phyloP scores from a whole-genome alignment of 1,140 invertebrate genomes.

The Yoshiicerus persimilis region DNA sequence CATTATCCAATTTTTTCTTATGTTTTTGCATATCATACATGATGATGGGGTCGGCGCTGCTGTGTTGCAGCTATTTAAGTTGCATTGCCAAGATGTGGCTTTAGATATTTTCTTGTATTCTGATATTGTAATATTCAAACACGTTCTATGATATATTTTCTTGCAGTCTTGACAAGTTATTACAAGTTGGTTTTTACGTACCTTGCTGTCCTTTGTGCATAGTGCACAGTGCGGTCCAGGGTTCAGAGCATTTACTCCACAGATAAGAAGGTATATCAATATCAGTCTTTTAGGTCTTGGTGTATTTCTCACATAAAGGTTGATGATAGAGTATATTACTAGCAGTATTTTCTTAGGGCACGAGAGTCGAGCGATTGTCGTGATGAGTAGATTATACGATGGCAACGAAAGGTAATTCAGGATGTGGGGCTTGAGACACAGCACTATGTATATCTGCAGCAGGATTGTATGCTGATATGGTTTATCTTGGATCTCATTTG shows the following conservation, averaged over 20 bases:
- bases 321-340: too few relatives aligned
- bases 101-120: background rate
- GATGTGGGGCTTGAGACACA: too few relatives aligned
- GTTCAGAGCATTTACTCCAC: background rate
- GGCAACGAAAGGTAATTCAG: too few relatives aligned
- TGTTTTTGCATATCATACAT: constrained; percentile 80
- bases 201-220: background rate
- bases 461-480: too few relatives aligned
- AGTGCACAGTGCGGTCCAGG: background rate
- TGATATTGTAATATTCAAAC: too few relatives aligned
- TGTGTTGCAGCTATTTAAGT: background rate
- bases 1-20: background rate
- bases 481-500: too few relatives aligned
- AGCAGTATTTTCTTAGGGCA: too few relatives aligned
- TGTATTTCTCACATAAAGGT: too few relatives aligned
- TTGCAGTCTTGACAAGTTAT: background rate
- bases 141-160: too few relatives aligned
- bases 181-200: background rate
- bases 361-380: too few relatives aligned
- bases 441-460: too few relatives aligned
- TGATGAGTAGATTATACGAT: too few relatives aligned
- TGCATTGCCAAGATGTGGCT: background rate
- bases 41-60: constrained; percentile 52
- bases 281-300: background rate
- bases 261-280: background rate